A percentile compares a stretch with the other conserved stretches of the same genome.
These are phyloP conservation scores for Eupithecia dodoneata DNA, from an alignment of 2,888 invertebrate species.

Conservation along the genomic window DNA sequence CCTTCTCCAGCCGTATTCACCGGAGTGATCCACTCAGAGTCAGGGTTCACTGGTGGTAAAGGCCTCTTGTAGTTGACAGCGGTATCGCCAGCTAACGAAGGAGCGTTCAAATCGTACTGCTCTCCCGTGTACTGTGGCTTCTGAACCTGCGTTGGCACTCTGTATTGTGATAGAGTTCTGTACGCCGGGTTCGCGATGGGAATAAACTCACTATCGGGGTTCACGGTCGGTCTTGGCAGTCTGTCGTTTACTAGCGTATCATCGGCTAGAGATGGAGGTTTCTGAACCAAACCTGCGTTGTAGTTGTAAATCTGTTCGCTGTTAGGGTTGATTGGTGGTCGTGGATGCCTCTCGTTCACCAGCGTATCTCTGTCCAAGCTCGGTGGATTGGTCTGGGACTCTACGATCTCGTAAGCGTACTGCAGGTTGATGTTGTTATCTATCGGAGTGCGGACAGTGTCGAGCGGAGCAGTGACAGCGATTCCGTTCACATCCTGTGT, in stretches of 20 bases:
- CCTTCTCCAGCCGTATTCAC: conserved; percentile 77
- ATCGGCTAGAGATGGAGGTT: conserved; percentile 80
- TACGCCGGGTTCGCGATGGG: conserved; percentile 79
- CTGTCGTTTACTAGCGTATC: conserved; percentile 90
- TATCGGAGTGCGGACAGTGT: conserved; percentile 76
- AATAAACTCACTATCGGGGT: conserved; percentile 88
- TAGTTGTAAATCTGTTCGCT: conserved; percentile 81
- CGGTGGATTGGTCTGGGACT: conserved; percentile 68
- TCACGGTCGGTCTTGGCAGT: conserved; percentile 86
- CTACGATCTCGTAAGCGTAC: conserved; percentile 79
- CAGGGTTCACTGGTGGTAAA: conserved; percentile 82
- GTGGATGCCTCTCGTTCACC: conserved; percentile 88
- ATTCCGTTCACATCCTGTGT: conserved; percentile 77
- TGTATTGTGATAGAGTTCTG: conserved; percentile 67
- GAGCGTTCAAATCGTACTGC: conserved; percentile 74
- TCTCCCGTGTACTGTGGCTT: conserved; percentile 71
- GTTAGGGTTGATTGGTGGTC: conserved; percentile 87
- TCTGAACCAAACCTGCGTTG: conserved; percentile 66
- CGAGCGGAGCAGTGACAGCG: conserved; percentile 76
- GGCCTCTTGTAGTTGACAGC: conserved; percentile 85
- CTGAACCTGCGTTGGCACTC: conserved; percentile 63
- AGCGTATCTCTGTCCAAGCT: conserved; percentile 87
- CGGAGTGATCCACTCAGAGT: conserved; percentile 84
- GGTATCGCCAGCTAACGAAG: conserved; percentile 76
- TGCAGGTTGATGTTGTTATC: conserved; percentile 82